These are phyloP conservation scores for Xestia ashworthii DNA, from an alignment of 2,888 invertebrate genomes.

Conservation along the genomic window DNA sequence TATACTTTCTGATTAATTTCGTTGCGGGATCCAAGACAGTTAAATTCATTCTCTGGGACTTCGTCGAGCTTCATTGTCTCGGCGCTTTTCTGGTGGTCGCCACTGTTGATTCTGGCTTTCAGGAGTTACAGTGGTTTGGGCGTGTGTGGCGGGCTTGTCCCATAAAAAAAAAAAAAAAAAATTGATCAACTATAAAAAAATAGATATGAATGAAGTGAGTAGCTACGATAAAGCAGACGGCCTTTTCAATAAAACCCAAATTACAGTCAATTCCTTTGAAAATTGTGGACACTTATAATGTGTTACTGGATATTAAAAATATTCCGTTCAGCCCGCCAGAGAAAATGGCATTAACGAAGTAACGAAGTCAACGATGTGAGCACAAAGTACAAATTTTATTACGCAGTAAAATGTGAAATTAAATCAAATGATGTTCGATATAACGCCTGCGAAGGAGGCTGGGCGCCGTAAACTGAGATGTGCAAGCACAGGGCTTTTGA, in stretches of 20 bases:
- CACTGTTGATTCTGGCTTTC: too few species aligned
- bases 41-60: too few species aligned
- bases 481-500: constrained; percentile 54
- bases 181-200: background rate
- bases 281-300: background rate
- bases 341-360: constrained; percentile 42
- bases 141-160: too few species aligned
- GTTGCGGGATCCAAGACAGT: too few species aligned
- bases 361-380: constrained; percentile 52
- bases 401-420: constrained; percentile 70
- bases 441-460: constrained; percentile 50
- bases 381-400: constrained; percentile 71
- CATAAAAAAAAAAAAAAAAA: background rate
- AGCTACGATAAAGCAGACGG: background rate
- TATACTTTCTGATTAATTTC: too few species aligned
- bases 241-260: background rate
- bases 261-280: background rate
- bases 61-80: too few species aligned
- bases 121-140: too few species aligned
- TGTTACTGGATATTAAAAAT: constrained; percentile 24
- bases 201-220: background rate
- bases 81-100: too few species aligned
- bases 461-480: constrained; percentile 51
- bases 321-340: constrained; percentile 34
- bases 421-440: constrained; percentile 71